Percentiles rank a stretch among this genome's conserved stretches.
Evolutionary conservation across 2,797 vertebrate species (phyloP).

Genomic region (Anniella stebbinsi): DNA sequence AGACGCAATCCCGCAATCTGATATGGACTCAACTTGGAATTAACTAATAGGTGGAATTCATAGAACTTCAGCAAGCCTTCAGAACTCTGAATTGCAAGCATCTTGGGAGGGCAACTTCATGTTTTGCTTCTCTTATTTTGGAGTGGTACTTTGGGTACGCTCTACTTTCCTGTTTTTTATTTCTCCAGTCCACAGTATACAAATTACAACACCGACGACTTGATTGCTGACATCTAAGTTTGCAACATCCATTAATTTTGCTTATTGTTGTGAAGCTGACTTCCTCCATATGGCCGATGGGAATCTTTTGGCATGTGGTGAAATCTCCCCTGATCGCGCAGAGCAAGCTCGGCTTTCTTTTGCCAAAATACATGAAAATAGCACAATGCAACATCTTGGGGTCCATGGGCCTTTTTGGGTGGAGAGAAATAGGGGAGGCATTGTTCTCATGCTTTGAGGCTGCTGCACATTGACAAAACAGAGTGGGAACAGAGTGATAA

Average conservation of each 20-base stretch:
- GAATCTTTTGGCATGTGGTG: not conserved
- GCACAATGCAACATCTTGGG: conserved; percentile 37
- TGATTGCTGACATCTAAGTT: not conserved
- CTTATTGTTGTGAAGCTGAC: not conserved
- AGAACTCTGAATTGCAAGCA: not conserved
- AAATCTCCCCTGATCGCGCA: not conserved
- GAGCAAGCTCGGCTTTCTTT: not conserved
- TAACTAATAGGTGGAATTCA: no score
- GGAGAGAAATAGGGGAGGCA: not conserved
- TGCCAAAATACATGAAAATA: conserved; percentile 42
- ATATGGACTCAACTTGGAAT: no score
- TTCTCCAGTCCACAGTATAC: not conserved
- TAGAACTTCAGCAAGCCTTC: not conserved
- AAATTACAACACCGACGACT: not conserved
- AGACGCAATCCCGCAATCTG: no score
- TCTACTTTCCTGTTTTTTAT: not conserved
- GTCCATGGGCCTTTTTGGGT: conserved; percentile 13
- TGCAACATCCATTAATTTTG: not conserved
- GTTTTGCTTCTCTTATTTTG: not conserved
- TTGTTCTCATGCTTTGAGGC: conserved; percentile 48
- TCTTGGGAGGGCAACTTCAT: not conserved
- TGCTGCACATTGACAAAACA: conserved; percentile 52
- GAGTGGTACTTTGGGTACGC: not conserved
- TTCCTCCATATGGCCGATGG: not conserved
- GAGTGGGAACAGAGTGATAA: conserved; percentile 61